phyloP scores from a whole-genome alignment of 1,140 invertebrate species.

The Procambarus clarkii region DNA sequence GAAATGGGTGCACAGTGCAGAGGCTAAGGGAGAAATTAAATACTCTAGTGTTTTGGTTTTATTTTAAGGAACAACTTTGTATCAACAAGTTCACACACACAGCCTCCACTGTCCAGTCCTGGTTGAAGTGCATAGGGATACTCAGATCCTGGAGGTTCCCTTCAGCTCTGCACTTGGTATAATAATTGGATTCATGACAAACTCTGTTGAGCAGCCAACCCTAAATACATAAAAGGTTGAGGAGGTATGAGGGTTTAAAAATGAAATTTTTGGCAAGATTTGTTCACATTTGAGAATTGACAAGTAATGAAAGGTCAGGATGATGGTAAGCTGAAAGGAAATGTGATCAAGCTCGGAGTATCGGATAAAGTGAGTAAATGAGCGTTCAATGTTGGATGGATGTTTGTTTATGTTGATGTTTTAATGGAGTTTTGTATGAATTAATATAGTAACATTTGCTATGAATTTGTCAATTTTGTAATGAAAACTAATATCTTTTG shows the following conservation, averaged over 20 bases:
- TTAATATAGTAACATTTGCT: no score
- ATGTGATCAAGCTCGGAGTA: no score
- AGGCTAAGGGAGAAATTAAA: constrained; percentile 31
- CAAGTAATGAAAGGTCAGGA: neutral
- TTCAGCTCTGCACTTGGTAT: constrained; percentile 27
- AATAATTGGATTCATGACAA: constrained; percentile 32
- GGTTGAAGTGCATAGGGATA: constrained; percentile 34
- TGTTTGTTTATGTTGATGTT: no score
- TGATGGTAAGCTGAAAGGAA: neutral
- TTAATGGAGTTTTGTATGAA: no score
- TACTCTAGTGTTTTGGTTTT: constrained; percentile 54
- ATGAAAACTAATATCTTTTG: neutral
- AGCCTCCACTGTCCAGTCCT: constrained; percentile 58
- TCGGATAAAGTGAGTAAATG: no score
- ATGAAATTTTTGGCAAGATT: neutral
- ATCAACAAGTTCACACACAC: constrained; percentile 64
- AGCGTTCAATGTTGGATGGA: no score
- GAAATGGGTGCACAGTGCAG: no score
- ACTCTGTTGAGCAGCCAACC: constrained; percentile 39
- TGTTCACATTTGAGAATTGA: no score
- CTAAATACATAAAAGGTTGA: constrained; percentile 5
- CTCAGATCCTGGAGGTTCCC: constrained; percentile 28
- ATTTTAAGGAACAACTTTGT: constrained; percentile 65
- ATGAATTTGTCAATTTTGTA: neutral
- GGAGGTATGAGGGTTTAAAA: neutral